phyloP scores from a whole-genome alignment of 1,140 invertebrate species.

The Stegodyphus dumicola region DNA sequence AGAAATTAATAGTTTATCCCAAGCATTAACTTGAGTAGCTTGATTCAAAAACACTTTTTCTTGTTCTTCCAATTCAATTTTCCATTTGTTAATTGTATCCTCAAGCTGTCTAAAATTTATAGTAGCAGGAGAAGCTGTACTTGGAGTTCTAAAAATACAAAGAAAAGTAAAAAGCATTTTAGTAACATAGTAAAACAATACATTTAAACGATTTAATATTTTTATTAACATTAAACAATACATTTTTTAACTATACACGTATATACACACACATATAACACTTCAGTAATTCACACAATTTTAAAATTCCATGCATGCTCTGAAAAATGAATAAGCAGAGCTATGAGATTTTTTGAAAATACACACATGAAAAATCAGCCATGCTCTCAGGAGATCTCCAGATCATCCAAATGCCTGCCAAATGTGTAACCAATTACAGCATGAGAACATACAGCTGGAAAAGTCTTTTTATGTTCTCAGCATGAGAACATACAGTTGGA shows the following conservation, averaged over 20 bases:
- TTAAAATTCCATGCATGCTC: background rate
- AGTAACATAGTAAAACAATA: background rate
- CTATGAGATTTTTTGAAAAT: no score
- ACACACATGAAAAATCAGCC: no score
- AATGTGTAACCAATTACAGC: no score
- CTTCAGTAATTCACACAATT: background rate
- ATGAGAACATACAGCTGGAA: no score
- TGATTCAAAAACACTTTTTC: constrained; percentile 94
- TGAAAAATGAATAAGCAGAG: background rate
- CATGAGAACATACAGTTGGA: no score
- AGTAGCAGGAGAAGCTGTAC: constrained; percentile 18
- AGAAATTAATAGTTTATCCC: constrained; percentile 89
- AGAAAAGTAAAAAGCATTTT: background rate
- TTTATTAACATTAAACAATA: background rate
- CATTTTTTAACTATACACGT: background rate
- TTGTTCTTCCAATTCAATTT: constrained; percentile 90
- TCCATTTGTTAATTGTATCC: constrained; percentile 96
- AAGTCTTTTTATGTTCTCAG: no score
- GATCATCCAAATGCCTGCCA: no score
- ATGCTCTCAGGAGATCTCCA: no score
- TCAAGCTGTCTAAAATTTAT: constrained; percentile 91
- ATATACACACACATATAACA: no score
- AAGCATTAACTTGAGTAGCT: constrained; percentile 92
- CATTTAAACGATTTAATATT: no score
- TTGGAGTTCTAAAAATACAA: constrained; percentile 25